Conservation (phyloP, 2,113 vertebrate genomes). For the Nymphicus hollandicus region DNA sequence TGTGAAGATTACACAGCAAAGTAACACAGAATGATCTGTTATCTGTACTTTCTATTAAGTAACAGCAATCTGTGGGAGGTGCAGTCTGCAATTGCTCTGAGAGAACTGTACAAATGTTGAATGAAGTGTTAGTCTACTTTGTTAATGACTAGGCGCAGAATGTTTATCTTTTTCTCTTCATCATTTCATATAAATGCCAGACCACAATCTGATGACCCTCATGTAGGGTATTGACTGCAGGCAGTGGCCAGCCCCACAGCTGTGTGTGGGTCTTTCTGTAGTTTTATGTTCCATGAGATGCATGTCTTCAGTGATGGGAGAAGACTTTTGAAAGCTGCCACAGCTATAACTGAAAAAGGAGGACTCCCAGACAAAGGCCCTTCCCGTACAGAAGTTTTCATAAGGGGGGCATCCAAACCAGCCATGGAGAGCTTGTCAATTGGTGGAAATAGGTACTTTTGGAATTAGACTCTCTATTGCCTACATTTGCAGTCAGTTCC, state of each 20-base stretch:
- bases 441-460: neutral
- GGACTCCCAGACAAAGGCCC: neutral
- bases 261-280: neutral
- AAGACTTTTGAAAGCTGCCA: neutral
- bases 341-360: neutral
- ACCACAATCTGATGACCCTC: neutral
- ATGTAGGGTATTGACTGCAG: neutral
- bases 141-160: neutral
- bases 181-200: neutral
- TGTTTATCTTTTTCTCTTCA: neutral
- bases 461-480: neutral
- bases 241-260: neutral
- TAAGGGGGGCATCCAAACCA: neutral
- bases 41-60: neutral
- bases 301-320: neutral
- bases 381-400: neutral
- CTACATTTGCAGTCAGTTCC: neutral
- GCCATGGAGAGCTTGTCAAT: neutral
- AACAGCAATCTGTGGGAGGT: neutral
- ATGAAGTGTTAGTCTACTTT: neutral
- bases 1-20: neutral
- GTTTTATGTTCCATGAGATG: rapidly evolving
- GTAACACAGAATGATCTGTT: neutral
- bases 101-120: neutral
- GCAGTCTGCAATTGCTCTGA: neutral